Conservation (phyloP, 2,113 vertebrate genomes). For the Pseudolaguvia tuberculata region DNA sequence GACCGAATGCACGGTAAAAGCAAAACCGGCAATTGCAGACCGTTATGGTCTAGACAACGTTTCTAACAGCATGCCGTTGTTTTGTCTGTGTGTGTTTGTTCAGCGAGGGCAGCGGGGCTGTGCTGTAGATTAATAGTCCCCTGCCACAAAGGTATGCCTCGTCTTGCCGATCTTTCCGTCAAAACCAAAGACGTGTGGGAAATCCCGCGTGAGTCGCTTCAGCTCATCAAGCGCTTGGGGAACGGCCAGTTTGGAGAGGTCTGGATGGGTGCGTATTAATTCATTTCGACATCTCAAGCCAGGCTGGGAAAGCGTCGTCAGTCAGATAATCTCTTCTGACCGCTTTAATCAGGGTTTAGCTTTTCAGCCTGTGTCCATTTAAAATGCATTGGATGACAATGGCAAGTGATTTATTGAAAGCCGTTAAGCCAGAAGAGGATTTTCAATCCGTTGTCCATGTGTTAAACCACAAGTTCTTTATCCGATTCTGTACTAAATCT, state of each 20-base stretch:
- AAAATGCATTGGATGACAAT: neutral
- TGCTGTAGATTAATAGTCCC: constrained; percentile 97
- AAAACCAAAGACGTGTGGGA: constrained; percentile 99
- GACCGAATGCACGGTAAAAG: neutral
- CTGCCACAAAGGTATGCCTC: constrained; percentile 99
- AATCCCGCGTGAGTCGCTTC: constrained; percentile 97
- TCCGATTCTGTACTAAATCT: constrained; percentile 2
- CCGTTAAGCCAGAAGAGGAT: neutral
- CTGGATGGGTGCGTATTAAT: constrained; percentile 92
- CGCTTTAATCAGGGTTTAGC: constrained; percentile 22
- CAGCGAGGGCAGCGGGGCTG: constrained; percentile 96
- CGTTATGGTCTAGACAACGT: neutral
- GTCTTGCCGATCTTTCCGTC: constrained; percentile 97
- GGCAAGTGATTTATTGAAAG: neutral
- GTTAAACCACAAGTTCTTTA: neutral
- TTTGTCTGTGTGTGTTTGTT: constrained; percentile 31
- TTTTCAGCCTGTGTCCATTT: neutral
- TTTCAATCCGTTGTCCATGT: neutral
- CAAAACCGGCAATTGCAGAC: neutral
- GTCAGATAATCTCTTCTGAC: neutral
- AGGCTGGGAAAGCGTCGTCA: neutral
- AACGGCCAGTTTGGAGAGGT: constrained; percentile 99
- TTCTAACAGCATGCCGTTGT: neutral
- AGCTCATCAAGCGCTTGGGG: constrained; percentile 98
- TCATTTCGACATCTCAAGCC: neutral